Evolutionary conservation across 2,113 vertebrate species (phyloP).

Genomic region (Alectura lathami): DNA sequence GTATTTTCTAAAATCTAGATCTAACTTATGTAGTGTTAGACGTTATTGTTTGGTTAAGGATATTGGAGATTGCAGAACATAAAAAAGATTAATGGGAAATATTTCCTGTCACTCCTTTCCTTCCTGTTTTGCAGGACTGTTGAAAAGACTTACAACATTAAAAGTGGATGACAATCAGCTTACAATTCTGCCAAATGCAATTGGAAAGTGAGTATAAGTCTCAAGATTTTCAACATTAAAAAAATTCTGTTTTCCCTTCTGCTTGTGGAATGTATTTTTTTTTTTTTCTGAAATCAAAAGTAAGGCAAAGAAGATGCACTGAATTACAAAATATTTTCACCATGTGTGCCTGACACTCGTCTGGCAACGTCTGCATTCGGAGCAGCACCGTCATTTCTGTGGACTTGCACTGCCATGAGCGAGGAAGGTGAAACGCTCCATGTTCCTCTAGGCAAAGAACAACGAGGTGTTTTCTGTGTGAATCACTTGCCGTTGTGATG

Average conservation of each 20-base stretch:
- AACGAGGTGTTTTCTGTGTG: background rate
- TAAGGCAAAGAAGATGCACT: background rate
- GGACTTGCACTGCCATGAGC: background rate
- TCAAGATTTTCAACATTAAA: background rate
- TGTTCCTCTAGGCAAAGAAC: background rate
- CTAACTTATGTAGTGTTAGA: background rate
- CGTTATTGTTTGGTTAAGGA: background rate
- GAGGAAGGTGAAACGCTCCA: background rate
- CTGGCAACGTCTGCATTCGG: background rate
- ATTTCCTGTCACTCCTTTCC: background rate
- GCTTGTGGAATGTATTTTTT: background rate
- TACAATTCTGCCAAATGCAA: conserved; percentile 91
- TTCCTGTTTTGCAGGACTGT: conserved; percentile 80
- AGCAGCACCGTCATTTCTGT: background rate
- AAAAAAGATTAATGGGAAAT: background rate
- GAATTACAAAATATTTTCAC: background rate
- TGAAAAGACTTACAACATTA: conserved; percentile 96
- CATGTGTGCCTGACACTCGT: background rate
- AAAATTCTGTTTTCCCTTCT: background rate
- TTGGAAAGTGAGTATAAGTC: conserved; percentile 90
- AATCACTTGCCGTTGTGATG: background rate
- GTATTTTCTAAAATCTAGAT: background rate
- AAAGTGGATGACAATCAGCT: conserved; percentile 99
- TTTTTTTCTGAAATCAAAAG: background rate
- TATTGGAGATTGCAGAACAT: background rate